phyloP scores from a whole-genome alignment of 2,797 vertebrate species.

The Emydoidea blandingii region DNA sequence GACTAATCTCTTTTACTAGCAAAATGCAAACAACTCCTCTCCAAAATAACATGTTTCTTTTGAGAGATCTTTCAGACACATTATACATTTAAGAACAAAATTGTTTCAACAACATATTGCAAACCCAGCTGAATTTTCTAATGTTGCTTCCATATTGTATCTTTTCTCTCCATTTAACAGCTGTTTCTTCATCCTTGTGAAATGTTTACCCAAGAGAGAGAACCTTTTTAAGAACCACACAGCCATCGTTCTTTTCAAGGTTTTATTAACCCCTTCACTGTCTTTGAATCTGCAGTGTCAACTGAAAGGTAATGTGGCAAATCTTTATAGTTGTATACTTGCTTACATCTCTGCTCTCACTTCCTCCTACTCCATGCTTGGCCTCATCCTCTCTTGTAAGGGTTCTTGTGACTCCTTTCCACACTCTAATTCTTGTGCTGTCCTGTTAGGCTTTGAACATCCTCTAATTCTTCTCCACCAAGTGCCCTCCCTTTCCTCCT shows the following conservation, averaged over 20 bases:
- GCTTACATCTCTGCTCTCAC: background rate
- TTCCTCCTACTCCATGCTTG: background rate
- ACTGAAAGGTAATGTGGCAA: background rate
- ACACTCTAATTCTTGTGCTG: background rate
- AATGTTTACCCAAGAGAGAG: background rate
- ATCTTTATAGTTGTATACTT: background rate
- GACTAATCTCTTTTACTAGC: conserved; percentile 22
- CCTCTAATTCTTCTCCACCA: background rate
- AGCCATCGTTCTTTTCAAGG: background rate
- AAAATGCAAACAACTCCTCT: conserved; percentile 17
- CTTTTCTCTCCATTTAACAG: conserved; percentile 49
- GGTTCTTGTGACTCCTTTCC: background rate
- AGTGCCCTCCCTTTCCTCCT: background rate
- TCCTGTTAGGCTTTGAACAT: background rate
- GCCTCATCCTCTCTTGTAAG: background rate
- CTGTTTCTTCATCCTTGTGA: conserved; percentile 20
- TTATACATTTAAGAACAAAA: conserved; percentile 33
- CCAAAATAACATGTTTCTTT: conserved; percentile 37
- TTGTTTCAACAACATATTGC: conserved; percentile 50
- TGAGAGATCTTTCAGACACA: conserved; percentile 48
- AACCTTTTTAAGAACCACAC: background rate
- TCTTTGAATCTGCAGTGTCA: rapidly evolving
- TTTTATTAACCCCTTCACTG: conserved; percentile 5
- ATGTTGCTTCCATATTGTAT: background rate
- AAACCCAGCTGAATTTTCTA: conserved; percentile 47